Evolutionary conservation across 2,797 vertebrate species (phyloP), one percentile per base, ranked within the genome.

Genomic region (Eurystomus glaucurus): DNA sequence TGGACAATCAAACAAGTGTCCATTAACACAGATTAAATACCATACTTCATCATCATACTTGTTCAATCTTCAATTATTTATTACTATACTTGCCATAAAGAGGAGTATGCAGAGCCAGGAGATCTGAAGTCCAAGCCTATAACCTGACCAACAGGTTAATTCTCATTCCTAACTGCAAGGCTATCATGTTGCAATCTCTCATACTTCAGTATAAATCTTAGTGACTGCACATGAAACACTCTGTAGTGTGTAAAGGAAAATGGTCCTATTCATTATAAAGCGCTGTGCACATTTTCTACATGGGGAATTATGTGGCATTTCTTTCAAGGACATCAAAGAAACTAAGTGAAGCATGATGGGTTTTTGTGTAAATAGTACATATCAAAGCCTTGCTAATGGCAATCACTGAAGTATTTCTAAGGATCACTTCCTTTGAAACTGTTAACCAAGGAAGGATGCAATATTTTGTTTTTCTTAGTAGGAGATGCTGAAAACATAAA

Each of bases 291-390:
- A 61, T 77, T 96, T 97, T 87, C 46, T 62, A 61, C 55, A 26
- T 33, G 50, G 83, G 46, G 48, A 96, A 92, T 93, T 92, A 81
- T 48, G 35, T 89, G 35, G 33, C 80, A 80, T 75, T 64, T 69
- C 70, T 83, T 90, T 90, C 83, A 94, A 95, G 70, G 86, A 91
- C 80, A 91, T 97, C 58, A 97, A 95, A 93, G 54, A 31, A 87
- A 70, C 18, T 77, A 94, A 93, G 68, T 41, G 60, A 94, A 88
- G 66, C 46, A 64, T 88, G 91, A 66, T 60, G 76, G 10, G 11
- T 72, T 92, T 92, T 77, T 83, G 6, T 84, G 41, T 82, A 86
- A 90, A 74, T 55, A 75, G 19, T 75, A 69, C 0, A 1, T 86
- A 91, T 58, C 79, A 91, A 94, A 94, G 70, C 10, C 46, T 72